Evolutionary conservation across 2,113 vertebrate genomes (phyloP).

Genomic region (Laticauda colubrina): DNA sequence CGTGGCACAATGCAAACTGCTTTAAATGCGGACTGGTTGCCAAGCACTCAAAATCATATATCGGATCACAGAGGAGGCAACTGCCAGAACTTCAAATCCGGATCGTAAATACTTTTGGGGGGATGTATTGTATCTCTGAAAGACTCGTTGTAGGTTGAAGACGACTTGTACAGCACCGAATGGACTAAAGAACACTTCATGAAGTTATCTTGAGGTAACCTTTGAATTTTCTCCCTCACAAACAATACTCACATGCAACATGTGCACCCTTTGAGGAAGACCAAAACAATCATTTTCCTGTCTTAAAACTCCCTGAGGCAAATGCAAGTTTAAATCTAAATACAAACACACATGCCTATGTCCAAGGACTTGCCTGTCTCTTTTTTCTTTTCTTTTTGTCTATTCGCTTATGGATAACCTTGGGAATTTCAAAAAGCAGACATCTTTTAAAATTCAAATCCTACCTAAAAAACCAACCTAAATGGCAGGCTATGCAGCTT

Average conservation of each 20-base stretch:
- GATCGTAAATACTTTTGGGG: background rate
- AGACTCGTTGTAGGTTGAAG: background rate
- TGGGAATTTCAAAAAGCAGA: background rate
- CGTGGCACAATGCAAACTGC: background rate
- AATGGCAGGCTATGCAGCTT: background rate
- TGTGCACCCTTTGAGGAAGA: background rate
- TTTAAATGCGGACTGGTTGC: background rate
- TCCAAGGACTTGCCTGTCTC: background rate
- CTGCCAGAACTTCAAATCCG: background rate
- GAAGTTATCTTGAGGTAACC: background rate
- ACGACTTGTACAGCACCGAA: background rate
- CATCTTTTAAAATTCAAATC: background rate
- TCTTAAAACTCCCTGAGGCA: background rate
- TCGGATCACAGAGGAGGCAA: background rate
- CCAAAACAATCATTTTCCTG: background rate
- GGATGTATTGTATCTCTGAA: background rate
- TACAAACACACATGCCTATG: background rate
- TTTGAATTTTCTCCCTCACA: background rate
- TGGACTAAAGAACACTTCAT: background rate
- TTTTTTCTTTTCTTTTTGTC: background rate
- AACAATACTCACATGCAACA: background rate
- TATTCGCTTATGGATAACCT: background rate
- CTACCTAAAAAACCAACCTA: background rate
- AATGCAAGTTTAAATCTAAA: background rate
- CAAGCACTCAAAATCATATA: background rate